phyloP scores from a whole-genome alignment of 2,797 vertebrate species.

The Smutsia temminckii region DNA sequence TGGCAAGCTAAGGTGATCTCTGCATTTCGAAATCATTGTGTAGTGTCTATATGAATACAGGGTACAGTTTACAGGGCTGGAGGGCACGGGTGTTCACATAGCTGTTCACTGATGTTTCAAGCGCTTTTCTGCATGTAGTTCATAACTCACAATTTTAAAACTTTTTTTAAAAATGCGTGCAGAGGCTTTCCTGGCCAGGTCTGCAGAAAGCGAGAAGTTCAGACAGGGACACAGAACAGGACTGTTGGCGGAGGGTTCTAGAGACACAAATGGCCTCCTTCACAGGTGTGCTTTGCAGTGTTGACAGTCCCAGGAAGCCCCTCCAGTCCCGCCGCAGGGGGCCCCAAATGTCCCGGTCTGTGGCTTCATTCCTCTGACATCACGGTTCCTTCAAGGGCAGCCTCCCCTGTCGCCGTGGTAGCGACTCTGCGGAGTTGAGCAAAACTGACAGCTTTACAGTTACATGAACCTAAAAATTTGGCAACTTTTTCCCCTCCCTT shows the following conservation, averaged over 20 bases:
- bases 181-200: background rate
- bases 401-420: background rate
- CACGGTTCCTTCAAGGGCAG: rapidly evolving
- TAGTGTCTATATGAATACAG: background rate
- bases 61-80: too few relatives aligned
- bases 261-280: background rate
- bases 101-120: too few relatives aligned
- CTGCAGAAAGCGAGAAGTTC: background rate
- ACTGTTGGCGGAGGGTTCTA: background rate
- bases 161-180: too few relatives aligned
- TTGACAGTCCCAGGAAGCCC: background rate
- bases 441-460: constrained; percentile 21
- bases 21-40: rapidly evolving
- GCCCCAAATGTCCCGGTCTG: background rate
- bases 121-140: too few relatives aligned
- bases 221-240: background rate
- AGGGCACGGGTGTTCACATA: too few relatives aligned
- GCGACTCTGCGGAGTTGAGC: background rate
- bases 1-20: background rate
- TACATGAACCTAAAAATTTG: constrained; percentile 27
- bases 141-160: too few relatives aligned
- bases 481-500: background rate
- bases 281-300: rapidly evolving
- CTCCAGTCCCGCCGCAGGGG: rapidly evolving
- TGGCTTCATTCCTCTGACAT: background rate